Percentiles rank a stretch among this genome's conserved stretches.
Conservation (phyloP, 2,888 invertebrate genomes). For the Megalurothrips usitatus region DNA sequence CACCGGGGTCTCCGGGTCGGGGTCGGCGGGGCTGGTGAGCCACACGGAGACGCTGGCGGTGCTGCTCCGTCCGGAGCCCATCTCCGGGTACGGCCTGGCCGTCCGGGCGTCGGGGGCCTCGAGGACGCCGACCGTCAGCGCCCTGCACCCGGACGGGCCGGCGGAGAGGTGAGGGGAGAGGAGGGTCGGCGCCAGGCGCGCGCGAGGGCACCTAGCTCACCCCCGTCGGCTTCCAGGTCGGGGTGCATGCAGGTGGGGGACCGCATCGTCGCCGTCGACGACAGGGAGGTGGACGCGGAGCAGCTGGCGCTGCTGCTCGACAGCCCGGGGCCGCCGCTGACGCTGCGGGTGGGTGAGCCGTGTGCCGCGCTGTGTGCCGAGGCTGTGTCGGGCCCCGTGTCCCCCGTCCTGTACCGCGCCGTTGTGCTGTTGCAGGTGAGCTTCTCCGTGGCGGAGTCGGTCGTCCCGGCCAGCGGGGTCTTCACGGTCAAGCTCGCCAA, state of each 20-base stretch:
- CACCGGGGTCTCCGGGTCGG: background rate
- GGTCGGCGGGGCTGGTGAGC: slow-evolving; percentile 43
- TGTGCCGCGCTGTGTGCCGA: too few species aligned
- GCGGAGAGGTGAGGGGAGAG: slow-evolving; percentile 52
- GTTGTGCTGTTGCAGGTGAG: slow-evolving; percentile 77
- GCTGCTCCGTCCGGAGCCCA: slow-evolving; percentile 50
- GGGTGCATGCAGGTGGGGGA: slow-evolving; percentile 76
- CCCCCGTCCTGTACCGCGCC: slow-evolving; percentile 44
- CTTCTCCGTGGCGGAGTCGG: slow-evolving; percentile 87
- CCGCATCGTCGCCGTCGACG: slow-evolving; percentile 78
- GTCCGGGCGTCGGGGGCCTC: slow-evolving; percentile 50
- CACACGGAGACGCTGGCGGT: slow-evolving; percentile 55
- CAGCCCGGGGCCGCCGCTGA: slow-evolving; percentile 33
- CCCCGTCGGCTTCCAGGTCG: slow-evolving; percentile 53
- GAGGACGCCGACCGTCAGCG: slow-evolving; percentile 38
- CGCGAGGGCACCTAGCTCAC: too few species aligned
- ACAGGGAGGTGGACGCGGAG: slow-evolving; percentile 50
- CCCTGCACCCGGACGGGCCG: slow-evolving; percentile 52
- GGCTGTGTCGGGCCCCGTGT: too few species aligned
- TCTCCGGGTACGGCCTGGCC: slow-evolving; percentile 51
- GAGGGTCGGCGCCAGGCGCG: too few species aligned
- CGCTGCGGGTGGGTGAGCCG: slow-evolving; percentile 28
- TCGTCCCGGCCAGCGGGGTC: slow-evolving; percentile 84
- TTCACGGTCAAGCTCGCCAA: slow-evolving; percentile 82
- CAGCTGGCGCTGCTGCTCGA: slow-evolving; percentile 35